Conservation (phyloP, 1,140 invertebrate genomes). For the Papilio polyxenes region DNA sequence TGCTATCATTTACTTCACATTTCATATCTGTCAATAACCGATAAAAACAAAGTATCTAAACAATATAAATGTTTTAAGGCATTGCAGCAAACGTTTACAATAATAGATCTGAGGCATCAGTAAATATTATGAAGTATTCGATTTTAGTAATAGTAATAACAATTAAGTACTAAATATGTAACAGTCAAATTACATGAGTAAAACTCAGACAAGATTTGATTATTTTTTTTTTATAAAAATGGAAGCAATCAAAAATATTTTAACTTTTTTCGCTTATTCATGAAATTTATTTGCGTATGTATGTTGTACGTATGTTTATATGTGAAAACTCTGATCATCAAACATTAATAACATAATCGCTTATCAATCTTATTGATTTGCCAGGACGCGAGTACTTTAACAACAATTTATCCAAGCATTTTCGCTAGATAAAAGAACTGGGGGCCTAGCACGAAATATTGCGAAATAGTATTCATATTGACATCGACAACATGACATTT, state of each 20-base stretch:
- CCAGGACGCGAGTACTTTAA: not conserved
- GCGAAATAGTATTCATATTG: no score
- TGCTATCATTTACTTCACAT: not conserved
- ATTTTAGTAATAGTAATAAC: not conserved
- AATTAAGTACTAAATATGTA: no score
- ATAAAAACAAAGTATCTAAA: not conserved
- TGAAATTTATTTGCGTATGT: not conserved
- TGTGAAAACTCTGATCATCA: not conserved
- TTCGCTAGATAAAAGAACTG: not conserved
- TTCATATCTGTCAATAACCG: slow-evolving; percentile 3
- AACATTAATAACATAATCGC: not conserved
- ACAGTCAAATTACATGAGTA: no score
- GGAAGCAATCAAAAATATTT: not conserved
- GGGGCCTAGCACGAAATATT: no score
- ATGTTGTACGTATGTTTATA: no score
- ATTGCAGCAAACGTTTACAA: not conserved
- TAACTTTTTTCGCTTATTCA: no score
- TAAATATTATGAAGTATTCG: not conserved
- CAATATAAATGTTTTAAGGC: not conserved
- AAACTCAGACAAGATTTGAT: no score
- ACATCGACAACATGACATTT: no score
- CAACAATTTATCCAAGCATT: not conserved
- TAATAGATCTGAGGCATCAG: not conserved
- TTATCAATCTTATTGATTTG: slow-evolving; percentile 3
- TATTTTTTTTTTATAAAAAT: no score